Conservation (phyloP, 2,113 vertebrate species). For the Emydocephalus ijimae region DNA sequence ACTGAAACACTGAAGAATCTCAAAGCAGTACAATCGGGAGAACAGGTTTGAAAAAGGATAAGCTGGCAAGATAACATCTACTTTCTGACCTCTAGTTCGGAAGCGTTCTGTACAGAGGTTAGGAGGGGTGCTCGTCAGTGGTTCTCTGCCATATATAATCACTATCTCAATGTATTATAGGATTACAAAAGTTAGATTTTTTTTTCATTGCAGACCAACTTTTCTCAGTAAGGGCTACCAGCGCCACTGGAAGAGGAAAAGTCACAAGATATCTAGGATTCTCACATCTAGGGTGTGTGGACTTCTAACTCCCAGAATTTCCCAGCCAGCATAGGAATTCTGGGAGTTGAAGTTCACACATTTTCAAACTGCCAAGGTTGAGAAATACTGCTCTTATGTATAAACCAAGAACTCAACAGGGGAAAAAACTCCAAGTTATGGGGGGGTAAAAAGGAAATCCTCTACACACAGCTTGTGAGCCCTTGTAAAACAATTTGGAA, state of each 20-base stretch:
- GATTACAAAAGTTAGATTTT: neutral
- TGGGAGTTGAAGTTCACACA: neutral
- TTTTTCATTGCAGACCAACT: neutral
- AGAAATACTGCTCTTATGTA: neutral
- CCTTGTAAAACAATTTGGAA: neutral
- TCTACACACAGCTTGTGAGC: neutral
- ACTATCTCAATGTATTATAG: neutral
- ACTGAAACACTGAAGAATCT: neutral
- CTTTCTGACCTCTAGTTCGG: neutral
- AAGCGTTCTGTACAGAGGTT: neutral
- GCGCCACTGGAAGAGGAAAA: neutral
- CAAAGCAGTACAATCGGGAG: neutral
- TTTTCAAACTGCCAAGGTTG: neutral
- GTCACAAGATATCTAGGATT: neutral
- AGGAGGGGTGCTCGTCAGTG: neutral
- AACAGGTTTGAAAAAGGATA: neutral
- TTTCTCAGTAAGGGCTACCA: neutral
- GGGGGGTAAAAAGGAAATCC: neutral
- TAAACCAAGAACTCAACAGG: neutral
- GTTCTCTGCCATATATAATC: neutral
- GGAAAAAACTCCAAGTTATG: neutral
- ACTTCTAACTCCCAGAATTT: too few species aligned
- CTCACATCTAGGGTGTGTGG: neutral
- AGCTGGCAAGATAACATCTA: neutral
- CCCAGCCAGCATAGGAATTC: neutral